Percentiles rank a stretch among this genome's conserved stretches.
Conservation (phyloP, 2,113 vertebrate species). For the Gallinago paraguaiae region DNA sequence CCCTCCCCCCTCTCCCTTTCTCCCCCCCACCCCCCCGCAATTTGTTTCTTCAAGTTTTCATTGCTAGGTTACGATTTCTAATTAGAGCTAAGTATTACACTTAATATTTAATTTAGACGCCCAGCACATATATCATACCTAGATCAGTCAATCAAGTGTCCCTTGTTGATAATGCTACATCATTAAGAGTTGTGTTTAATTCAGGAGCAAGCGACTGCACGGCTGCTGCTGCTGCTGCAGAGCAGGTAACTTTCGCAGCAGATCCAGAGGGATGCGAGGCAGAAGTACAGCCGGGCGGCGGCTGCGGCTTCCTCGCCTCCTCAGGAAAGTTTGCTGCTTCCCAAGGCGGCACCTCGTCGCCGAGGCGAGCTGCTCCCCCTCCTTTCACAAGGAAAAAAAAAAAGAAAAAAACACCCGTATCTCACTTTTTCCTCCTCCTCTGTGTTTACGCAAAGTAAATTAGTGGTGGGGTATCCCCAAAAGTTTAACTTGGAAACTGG, state of each 20-base stretch:
- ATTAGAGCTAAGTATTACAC: constrained; percentile 66
- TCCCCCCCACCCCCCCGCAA: neutral
- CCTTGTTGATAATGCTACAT: constrained; percentile 66
- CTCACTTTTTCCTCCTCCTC: neutral
- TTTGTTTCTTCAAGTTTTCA: constrained; percentile 56
- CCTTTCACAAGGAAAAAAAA: neutral
- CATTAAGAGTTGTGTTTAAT: constrained; percentile 67
- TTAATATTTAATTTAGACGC: constrained; percentile 71
- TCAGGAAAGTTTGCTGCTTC: constrained; percentile 13
- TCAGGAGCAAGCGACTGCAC: constrained; percentile 12
- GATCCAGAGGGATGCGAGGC: neutral
- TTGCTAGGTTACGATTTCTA: constrained; percentile 55
- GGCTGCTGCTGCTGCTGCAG: neutral
- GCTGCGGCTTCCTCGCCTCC: neutral
- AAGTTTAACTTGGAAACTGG: neutral
- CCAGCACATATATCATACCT: constrained; percentile 60
- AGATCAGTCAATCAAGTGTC: constrained; percentile 72
- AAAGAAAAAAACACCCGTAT: neutral
- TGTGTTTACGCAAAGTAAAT: neutral
- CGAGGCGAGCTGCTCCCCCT: neutral
- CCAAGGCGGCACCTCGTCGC: neutral
- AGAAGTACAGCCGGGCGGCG: neutral
- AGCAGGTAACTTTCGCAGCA: constrained; percentile 33
- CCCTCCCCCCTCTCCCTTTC: neutral
- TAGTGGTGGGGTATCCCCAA: neutral